A percentile compares a stretch with the other conserved stretches of the same genome.
Conservation (phyloP, 2,888 invertebrate species). For the Sphecodes monilicornis region DNA sequence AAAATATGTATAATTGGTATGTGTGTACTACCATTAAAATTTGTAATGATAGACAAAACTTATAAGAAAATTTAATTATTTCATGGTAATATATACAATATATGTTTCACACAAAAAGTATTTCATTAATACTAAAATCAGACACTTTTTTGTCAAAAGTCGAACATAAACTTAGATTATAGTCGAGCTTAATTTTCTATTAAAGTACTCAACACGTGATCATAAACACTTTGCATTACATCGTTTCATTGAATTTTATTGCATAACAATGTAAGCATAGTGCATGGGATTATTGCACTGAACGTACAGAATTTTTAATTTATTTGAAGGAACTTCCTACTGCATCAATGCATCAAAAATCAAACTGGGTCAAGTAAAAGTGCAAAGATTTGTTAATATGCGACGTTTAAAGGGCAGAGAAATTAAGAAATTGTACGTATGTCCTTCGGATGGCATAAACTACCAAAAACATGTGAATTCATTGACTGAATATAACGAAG, state of each 20-base stretch:
- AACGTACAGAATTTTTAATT: background rate
- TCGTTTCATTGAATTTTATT: background rate
- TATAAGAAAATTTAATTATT: background rate
- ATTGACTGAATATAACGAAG: slow-evolving; percentile 14
- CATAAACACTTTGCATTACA: background rate
- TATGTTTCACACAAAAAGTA: background rate
- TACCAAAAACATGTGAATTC: background rate
- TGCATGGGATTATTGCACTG: slow-evolving; percentile 6
- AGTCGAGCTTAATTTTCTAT: slow-evolving; percentile 1
- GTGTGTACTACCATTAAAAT: slow-evolving; percentile 20
- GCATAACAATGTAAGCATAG: slow-evolving; percentile 11
- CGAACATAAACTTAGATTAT: slow-evolving; percentile 10
- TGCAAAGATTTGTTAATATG: slow-evolving; percentile 15
- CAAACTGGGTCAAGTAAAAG: slow-evolving; percentile 38
- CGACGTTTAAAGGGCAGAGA: background rate
- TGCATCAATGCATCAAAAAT: slow-evolving; percentile 16
- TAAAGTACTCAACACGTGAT: background rate
- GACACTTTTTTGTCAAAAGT: background rate
- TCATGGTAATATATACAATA: background rate
- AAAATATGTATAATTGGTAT: slow-evolving; percentile 35
- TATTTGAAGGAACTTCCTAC: slow-evolving; percentile 1
- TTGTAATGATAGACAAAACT: background rate
- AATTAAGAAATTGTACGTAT: background rate
- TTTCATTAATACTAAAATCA: background rate
- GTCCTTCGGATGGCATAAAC: background rate